Evolutionary conservation across 1,140 invertebrate species (phyloP).

Genomic region (Pemphigus obesinymphae): DNA sequence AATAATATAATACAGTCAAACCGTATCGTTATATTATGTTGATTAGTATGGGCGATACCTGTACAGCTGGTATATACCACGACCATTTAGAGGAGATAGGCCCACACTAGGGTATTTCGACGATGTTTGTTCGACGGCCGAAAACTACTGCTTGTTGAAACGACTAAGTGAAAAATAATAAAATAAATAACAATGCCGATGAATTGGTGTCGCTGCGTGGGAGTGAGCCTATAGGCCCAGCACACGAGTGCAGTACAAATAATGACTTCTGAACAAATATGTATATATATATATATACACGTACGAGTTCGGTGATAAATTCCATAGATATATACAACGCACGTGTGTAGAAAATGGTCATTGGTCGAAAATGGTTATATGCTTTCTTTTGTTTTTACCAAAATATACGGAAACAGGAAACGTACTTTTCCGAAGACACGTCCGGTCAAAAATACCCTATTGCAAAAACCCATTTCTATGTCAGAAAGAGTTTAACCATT

Average conservation of each 20-base stretch:
- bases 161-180: conserved; percentile 36
- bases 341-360: background rate
- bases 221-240: background rate
- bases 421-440: background rate
- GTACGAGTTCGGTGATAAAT: background rate
- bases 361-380: background rate
- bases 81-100: background rate
- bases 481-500: too few species aligned
- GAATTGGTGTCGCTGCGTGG: background rate
- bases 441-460: background rate
- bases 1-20: too few species aligned
- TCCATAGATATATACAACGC: background rate
- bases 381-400: background rate
- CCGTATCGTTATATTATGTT: background rate
- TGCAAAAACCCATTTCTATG: background rate
- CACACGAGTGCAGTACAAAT: conserved; percentile 16
- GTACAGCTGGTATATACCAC: background rate
- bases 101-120: background rate
- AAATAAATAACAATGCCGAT: conserved; percentile 23
- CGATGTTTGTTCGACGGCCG: conserved; percentile 2
- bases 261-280: background rate
- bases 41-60: background rate
- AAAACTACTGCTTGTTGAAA: conserved; percentile 16
- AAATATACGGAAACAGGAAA: background rate
- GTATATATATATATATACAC: background rate